Percentiles rank a stretch among this genome's conserved stretches.
These are phyloP conservation scores for Gadopsis marmoratus DNA, from an alignment of 2,797 vertebrate genomes.

Conservation along the genomic window DNA sequence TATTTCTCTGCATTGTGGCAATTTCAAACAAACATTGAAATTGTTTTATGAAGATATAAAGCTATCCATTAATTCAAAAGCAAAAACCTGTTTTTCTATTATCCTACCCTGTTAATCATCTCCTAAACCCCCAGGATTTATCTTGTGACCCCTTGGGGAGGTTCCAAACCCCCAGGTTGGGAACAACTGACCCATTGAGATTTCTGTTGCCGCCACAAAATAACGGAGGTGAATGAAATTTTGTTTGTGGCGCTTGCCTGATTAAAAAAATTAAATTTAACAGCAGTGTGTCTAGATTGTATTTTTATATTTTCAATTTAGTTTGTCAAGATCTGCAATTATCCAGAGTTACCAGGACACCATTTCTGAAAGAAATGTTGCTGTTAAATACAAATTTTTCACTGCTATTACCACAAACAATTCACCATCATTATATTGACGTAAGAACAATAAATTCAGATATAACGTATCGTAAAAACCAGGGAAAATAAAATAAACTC, in stretches of 20 bases:
- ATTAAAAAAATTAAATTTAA: no score
- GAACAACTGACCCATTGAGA: background rate
- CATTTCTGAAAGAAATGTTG: background rate
- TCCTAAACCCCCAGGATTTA: background rate
- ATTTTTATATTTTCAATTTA: background rate
- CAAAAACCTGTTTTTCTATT: background rate
- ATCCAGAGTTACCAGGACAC: background rate
- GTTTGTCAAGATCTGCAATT: background rate
- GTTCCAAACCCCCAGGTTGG: background rate
- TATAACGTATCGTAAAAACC: background rate
- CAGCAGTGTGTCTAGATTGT: background rate
- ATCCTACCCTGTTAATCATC: background rate
- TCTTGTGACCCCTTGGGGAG: background rate
- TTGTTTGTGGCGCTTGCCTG: background rate
- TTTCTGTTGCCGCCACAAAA: background rate
- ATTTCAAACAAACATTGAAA: background rate
- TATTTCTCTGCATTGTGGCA: background rate
- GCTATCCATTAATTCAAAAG: background rate
- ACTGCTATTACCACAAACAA: background rate
- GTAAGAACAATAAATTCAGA: background rate
- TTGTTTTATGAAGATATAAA: background rate
- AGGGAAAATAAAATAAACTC: background rate
- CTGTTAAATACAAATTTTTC: background rate
- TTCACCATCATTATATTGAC: background rate
- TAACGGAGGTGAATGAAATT: background rate